Conservation (phyloP, 1,140 invertebrate species). For the Sitobion miscanthi region DNA sequence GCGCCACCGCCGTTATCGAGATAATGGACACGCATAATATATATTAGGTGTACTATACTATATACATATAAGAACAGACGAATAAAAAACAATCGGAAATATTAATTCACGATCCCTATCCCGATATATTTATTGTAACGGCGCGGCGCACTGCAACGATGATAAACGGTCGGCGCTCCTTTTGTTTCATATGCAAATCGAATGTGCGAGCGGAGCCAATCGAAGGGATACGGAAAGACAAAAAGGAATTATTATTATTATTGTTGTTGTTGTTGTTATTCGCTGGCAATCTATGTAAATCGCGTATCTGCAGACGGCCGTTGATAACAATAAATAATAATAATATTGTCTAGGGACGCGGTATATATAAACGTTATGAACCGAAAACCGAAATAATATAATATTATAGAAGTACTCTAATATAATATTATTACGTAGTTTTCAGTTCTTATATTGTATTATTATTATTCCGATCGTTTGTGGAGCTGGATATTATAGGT, state of each 20-base stretch:
- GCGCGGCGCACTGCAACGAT: neutral
- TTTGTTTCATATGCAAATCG: conserved; percentile 55
- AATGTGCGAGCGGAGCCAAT: neutral
- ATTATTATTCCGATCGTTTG: neutral
- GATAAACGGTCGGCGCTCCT: conserved; percentile 50
- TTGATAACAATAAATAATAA: neutral
- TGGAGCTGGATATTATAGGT: neutral
- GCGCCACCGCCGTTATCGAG: conserved; percentile 41
- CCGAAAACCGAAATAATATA: neutral
- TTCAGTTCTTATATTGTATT: neutral
- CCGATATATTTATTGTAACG: conserved; percentile 30
- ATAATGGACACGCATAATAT: conserved; percentile 34
- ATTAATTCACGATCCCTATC: conserved; percentile 33
- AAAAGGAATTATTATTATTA: conserved; percentile 47
- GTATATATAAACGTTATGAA: neutral
- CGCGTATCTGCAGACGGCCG: neutral
- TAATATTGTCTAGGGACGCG: neutral
- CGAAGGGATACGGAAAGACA: conserved; percentile 45
- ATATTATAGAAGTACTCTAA: too few species aligned
- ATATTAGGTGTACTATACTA: neutral
- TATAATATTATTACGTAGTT: neutral
- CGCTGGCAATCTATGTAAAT: conserved; percentile 43
- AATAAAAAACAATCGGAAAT: conserved; percentile 47
- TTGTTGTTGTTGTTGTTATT: neutral
- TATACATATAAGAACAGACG: neutral